Percentiles rank a stretch among this genome's conserved stretches.
Evolutionary conservation across 2,888 invertebrate species (phyloP).

Genomic region (Melipona beecheii): DNA sequence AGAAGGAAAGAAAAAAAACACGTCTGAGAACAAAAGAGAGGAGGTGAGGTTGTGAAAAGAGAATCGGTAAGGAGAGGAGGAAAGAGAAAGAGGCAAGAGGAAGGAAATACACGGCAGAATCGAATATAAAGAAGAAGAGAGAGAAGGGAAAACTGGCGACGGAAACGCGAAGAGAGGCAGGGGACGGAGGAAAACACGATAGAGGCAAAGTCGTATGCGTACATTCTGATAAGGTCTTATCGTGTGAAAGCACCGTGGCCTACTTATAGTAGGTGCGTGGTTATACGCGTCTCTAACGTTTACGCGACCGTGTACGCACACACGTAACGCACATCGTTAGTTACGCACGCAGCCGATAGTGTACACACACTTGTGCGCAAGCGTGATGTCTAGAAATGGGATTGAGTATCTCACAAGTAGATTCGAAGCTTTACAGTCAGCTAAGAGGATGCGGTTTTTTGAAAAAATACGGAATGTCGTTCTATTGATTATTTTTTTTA

Average conservation of each 20-base stretch:
- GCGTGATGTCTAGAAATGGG: not conserved
- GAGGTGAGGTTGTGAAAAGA: not conserved
- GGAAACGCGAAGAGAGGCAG: slow-evolving; percentile 23
- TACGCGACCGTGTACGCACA: slow-evolving; percentile 55
- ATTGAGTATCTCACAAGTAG: too few relatives aligned
- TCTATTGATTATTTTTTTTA: too few relatives aligned
- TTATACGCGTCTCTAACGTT: slow-evolving; percentile 62
- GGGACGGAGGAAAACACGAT: slow-evolving; percentile 47
- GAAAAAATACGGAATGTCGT: too few relatives aligned
- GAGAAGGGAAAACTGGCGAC: slow-evolving; percentile 23
- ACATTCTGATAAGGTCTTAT: slow-evolving; percentile 82
- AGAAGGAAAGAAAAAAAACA: not conserved
- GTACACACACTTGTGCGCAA: slow-evolving; percentile 4
- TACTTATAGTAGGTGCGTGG: slow-evolving; percentile 76
- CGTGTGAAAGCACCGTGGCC: slow-evolving; percentile 83
- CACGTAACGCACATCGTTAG: not conserved
- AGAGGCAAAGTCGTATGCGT: slow-evolving; percentile 66
- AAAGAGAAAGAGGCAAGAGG: slow-evolving; percentile 7
- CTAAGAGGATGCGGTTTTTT: too few relatives aligned
- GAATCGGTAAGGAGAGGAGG: not conserved
- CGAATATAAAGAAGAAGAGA: not conserved
- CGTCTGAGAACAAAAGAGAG: not conserved
- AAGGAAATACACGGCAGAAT: not conserved
- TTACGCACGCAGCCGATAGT: not conserved
- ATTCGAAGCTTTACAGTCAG: too few relatives aligned